Evolutionary conservation across 2,113 vertebrate species (phyloP).

Genomic region (Naja naja): DNA sequence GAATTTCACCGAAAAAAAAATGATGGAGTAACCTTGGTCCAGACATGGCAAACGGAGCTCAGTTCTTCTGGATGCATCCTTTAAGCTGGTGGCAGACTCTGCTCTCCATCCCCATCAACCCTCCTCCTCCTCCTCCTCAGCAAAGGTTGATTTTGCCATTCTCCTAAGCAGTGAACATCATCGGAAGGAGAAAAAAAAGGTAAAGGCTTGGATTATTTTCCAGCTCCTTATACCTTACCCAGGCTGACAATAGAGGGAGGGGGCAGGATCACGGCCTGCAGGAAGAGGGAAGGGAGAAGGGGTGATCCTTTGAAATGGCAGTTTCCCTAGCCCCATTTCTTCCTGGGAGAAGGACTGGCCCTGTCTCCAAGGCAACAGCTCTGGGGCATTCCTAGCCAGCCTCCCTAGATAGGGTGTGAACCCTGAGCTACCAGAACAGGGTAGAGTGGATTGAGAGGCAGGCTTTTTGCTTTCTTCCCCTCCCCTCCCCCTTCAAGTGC

Average conservation of each 20-base stretch:
- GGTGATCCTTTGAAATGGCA: constrained; percentile 9
- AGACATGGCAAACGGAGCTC: constrained; percentile 7
- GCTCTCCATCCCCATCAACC: not conserved
- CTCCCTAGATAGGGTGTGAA: constrained; percentile 3
- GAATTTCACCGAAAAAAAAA: not conserved
- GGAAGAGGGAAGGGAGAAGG: not conserved
- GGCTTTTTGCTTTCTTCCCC: not conserved
- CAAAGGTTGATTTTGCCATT: not conserved
- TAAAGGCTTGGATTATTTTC: not conserved
- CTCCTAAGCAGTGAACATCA: not conserved
- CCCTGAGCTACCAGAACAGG: not conserved
- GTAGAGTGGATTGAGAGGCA: not conserved
- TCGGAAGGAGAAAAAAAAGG: not conserved
- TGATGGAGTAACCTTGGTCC: constrained; percentile 23
- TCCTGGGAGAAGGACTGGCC: constrained; percentile 20
- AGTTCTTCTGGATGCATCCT: not conserved
- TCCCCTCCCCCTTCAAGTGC: not conserved
- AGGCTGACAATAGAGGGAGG: constrained; percentile 5
- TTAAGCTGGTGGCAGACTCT: not conserved
- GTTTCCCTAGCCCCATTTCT: constrained; percentile 8
- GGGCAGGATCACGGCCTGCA: constrained; percentile 19
- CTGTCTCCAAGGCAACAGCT: constrained; percentile 24
- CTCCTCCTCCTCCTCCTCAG: not conserved
- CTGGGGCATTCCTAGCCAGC: constrained; percentile 16
- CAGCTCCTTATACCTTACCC: not conserved